Percentiles rank a stretch among this genome's conserved stretches.
phyloP scores from a whole-genome alignment of 2,797 vertebrate species.

The Enteromius trimaculatus region DNA sequence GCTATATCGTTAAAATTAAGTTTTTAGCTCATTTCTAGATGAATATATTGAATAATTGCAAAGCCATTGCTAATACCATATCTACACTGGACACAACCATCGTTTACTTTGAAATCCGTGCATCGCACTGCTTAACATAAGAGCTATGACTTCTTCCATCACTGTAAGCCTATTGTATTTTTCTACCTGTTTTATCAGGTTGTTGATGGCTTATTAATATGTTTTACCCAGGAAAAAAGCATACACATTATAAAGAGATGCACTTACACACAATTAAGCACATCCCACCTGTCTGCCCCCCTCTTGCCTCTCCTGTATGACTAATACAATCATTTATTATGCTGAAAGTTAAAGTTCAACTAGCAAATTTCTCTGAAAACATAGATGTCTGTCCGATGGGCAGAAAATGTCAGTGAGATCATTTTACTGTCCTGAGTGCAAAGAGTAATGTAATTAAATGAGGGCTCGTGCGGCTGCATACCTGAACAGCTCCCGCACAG shows the following conservation, averaged over 20 bases:
- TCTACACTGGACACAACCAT: neutral
- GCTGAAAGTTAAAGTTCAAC: constrained; percentile 25
- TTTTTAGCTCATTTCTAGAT: neutral
- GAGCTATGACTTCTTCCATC: neutral
- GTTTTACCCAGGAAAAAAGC: constrained; percentile 1
- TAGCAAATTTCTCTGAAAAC: neutral
- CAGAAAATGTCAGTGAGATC: constrained; percentile 32
- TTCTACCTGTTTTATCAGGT: neutral
- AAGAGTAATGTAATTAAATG: constrained; percentile 6
- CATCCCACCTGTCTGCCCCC: constrained; percentile 16
- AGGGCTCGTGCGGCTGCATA: neutral
- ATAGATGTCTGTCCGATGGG: neutral
- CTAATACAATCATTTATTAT: constrained; percentile 40
- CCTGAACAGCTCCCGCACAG: neutral
- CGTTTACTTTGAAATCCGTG: neutral
- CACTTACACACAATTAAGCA: constrained; percentile 20
- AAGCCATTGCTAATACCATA: neutral
- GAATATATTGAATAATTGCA: neutral
- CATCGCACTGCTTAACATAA: neutral
- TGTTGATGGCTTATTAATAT: neutral
- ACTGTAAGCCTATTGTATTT: neutral
- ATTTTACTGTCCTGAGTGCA: constrained; percentile 20
- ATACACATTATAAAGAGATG: constrained; percentile 18
- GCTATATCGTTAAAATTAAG: neutral
- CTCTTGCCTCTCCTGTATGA: constrained; percentile 18